Evolutionary conservation across 2,888 invertebrate species (phyloP), one percentile per base, ranked within the genome.

Genomic region (Xestobium rufovillosum): DNA sequence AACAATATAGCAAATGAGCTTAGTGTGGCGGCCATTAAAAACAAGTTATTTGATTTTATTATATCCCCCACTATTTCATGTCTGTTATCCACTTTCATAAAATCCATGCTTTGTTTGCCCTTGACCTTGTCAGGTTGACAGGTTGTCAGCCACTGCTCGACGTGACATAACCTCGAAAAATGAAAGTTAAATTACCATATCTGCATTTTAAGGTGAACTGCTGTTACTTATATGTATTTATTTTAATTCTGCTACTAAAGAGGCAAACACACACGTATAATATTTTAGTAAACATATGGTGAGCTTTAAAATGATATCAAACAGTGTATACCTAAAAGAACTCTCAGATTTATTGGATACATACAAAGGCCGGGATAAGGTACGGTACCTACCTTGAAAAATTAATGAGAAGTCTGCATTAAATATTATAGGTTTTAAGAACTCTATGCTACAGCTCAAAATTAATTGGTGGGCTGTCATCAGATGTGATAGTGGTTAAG

Each of bases 321-420:
- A 6, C 23, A n/a, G 23, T 19, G n/a, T 19, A 19, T 8, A 8
- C n/a, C n/a, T 19, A 19, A 19, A 19, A n/a, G 65, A 65, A 69
- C 71, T 80, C 58, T 81, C 80, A 61, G 75, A 78, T 55, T 73
- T 84, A 56, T 69, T 90, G 49, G 82, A 85, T 45, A 82, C 80
- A 31, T 86, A 89, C 59, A 78, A 77, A 58, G 89, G 89, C n/a
- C 74, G 89, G 59, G 89, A 90, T 69, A 88, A 88, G 75, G 81
- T 80, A 68, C 63, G 54, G 30, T 19, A 36, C 23, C 34, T 17
- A 30, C 26, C 16, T n/a, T 35, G n/a, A 25, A 23, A 31, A 25
- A 15, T 37, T n/a, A 36, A 38, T 10, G 8, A 34, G 28, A 17
- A 14, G 9, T 6, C 8, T 23, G 14, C 26, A 11, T 19, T 13